These are phyloP conservation scores for Urocyon cinereoargenteus DNA, from an alignment of 2,797 vertebrate species.

Conservation along the genomic window DNA sequence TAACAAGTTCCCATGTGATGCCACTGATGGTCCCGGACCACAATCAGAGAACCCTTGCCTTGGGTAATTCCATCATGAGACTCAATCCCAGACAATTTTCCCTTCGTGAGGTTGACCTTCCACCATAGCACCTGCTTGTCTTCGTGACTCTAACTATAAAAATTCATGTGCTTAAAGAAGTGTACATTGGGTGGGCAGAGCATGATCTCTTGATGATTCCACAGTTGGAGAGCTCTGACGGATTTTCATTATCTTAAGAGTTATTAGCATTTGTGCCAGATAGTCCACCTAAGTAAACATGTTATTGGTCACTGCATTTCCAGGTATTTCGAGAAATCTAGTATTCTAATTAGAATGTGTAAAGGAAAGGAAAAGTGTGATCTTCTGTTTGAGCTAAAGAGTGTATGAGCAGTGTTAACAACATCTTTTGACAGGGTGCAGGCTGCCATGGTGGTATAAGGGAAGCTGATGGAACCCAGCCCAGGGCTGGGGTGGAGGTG, in stretches of 20 bases:
- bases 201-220: neutral
- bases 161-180: neutral
- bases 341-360: neutral
- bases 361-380: neutral
- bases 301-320: neutral
- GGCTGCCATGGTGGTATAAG: neutral
- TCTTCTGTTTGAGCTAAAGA: neutral
- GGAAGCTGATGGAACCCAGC: neutral
- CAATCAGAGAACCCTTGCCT: neutral
- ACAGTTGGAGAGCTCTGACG: neutral
- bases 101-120: neutral
- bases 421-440: neutral
- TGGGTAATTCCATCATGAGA: neutral
- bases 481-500: too few species aligned
- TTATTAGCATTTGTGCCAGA: neutral
- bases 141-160: neutral
- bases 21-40: neutral
- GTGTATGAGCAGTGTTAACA: neutral
- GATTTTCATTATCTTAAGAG: neutral
- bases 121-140: neutral
- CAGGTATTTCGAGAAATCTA: conserved; percentile 30
- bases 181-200: neutral
- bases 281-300: neutral
- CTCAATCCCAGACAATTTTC: neutral
- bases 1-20: neutral